Conservation (phyloP, 2,797 vertebrate species). For the Falco rusticolus region DNA sequence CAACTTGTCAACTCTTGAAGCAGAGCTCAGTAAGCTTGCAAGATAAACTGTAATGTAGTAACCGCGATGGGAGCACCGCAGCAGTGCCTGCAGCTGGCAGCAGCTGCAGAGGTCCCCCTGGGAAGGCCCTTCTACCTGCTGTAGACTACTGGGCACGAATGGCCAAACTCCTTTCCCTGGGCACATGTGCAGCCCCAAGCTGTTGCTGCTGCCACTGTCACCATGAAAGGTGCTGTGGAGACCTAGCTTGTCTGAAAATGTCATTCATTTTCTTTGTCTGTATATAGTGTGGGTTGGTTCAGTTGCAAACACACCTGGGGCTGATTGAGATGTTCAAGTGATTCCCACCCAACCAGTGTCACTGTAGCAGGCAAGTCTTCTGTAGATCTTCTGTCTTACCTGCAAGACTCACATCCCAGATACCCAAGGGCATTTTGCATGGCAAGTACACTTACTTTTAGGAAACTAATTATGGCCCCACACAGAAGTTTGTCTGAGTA, state of each 20-base stretch:
- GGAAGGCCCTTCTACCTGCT: background rate
- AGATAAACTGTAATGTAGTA: background rate
- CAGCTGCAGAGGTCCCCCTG: background rate
- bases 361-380: background rate
- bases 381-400: background rate
- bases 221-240: background rate
- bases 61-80: background rate
- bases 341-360: background rate
- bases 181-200: fast-evolving
- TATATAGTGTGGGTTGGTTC: background rate
- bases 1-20: background rate
- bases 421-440: background rate
- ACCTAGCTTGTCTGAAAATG: background rate
- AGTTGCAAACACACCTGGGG: background rate
- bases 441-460: background rate
- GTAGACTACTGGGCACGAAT: background rate
- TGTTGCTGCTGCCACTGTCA: background rate
- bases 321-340: background rate
- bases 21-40: background rate
- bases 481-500: background rate
- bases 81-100: background rate
- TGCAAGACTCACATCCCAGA: background rate
- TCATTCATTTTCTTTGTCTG: background rate
- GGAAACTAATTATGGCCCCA: background rate
- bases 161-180: background rate